These are phyloP conservation scores for Oryzias javanicus DNA, from an alignment of 2,113 vertebrate species.

Conservation along the genomic window DNA sequence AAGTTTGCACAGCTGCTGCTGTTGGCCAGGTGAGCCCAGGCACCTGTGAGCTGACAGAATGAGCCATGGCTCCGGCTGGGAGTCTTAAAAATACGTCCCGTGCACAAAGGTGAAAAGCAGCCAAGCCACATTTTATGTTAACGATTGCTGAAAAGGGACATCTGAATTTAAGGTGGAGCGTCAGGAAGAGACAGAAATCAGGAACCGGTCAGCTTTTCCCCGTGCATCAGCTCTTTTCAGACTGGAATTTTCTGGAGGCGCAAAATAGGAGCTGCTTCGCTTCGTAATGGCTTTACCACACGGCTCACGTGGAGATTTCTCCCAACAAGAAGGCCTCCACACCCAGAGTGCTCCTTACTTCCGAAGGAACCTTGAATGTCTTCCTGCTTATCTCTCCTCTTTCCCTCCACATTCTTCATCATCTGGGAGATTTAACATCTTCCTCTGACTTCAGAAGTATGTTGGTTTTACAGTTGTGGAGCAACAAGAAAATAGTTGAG, in stretches of 20 bases:
- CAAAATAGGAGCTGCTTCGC: conserved; percentile 44
- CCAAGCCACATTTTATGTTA: conserved; percentile 24
- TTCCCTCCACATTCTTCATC: conserved; percentile 39
- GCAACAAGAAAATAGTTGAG: conserved; percentile 43
- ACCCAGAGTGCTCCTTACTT: conserved; percentile 69
- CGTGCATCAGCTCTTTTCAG: conserved; percentile 70
- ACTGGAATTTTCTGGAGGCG: conserved; percentile 67
- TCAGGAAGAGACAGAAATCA: conserved; percentile 48
- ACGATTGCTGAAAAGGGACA: conserved; percentile 14
- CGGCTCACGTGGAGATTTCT: conserved; percentile 51
- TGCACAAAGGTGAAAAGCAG: conserved; percentile 34
- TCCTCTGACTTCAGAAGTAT: conserved; percentile 45
- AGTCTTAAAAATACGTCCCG: conserved; percentile 33
- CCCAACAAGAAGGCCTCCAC: conserved; percentile 65
- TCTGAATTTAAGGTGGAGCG: conserved; percentile 32
- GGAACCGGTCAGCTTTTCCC: conserved; percentile 64
- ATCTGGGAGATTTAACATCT: conserved; percentile 46
- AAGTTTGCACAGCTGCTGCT: conserved; percentile 57
- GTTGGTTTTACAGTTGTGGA: conserved; percentile 37
- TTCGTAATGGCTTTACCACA: conserved; percentile 76
- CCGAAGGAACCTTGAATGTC: conserved; percentile 71
- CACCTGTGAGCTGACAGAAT: conserved; percentile 34
- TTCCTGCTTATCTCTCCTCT: conserved; percentile 35
- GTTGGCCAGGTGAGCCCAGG: conserved; percentile 47
- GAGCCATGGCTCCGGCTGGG: conserved; percentile 27